Conservation (phyloP, 2,797 vertebrate genomes). For the Kryptolebias ocellatus region DNA sequence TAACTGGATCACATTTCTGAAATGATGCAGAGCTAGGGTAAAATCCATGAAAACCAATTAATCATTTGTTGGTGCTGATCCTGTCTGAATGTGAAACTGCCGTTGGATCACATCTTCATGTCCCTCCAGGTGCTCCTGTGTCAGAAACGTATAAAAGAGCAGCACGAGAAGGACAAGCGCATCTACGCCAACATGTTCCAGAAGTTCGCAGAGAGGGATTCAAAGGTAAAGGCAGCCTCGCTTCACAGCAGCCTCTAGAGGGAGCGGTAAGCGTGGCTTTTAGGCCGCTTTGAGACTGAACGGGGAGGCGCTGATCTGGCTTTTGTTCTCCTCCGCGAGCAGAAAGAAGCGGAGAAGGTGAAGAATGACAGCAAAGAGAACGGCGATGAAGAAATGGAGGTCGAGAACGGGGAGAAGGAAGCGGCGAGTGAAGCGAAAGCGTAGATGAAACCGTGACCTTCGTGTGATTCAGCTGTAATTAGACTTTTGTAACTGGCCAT, state of each 20-base stretch:
- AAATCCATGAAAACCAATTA: no score
- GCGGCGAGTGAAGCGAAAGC: slow-evolving; percentile 50
- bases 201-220: slow-evolving; percentile 91
- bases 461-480: slow-evolving; percentile 51
- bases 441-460: slow-evolving; percentile 40
- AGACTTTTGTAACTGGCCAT: slow-evolving; percentile 72
- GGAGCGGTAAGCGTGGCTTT: slow-evolving; percentile 17
- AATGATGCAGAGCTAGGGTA: no score
- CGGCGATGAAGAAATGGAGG: slow-evolving; percentile 59
- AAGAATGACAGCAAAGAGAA: slow-evolving; percentile 60
- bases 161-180: slow-evolving; percentile 94
- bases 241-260: slow-evolving; percentile 43
- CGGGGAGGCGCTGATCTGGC: background rate
- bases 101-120: background rate
- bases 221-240: slow-evolving; percentile 82
- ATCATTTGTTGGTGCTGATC: background rate
- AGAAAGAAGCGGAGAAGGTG: slow-evolving; percentile 74
- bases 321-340: slow-evolving; percentile 7
- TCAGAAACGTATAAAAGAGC: slow-evolving; percentile 91
- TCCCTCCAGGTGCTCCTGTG: slow-evolving; percentile 81
- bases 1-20: no score
- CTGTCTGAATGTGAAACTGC: background rate
- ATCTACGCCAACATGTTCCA: slow-evolving; percentile 99
- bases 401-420: slow-evolving; percentile 61
- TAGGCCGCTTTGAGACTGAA: background rate